These are phyloP conservation scores for Ips nitidus DNA, from an alignment of 1,140 invertebrate species.

Conservation along the genomic window DNA sequence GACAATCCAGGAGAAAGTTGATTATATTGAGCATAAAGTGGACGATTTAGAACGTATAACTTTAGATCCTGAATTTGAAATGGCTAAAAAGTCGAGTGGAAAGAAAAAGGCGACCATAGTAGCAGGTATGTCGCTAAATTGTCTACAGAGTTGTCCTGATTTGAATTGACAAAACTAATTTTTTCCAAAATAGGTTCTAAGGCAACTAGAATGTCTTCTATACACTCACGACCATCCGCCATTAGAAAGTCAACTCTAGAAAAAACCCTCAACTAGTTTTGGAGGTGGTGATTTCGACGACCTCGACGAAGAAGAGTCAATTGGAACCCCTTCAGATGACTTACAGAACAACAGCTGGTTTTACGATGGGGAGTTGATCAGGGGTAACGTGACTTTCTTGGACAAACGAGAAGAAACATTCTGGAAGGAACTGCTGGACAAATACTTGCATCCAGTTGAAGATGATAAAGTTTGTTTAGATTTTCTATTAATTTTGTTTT, in stretches of 20 bases:
- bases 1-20: slow-evolving; percentile 17
- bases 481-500: too few species aligned
- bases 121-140: too few species aligned
- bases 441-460: slow-evolving; percentile 72
- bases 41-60: slow-evolving; percentile 22
- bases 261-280: slow-evolving; percentile 1
- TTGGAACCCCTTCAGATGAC: slow-evolving; percentile 38
- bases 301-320: slow-evolving; percentile 21
- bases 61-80: slow-evolving; percentile 24
- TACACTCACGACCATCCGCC: slow-evolving; percentile 1
- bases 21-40: slow-evolving; percentile 21
- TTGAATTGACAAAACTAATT: too few species aligned
- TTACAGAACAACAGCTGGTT: slow-evolving; percentile 60
- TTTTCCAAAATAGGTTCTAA: neutral
- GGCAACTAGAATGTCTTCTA: neutral
- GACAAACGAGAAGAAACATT: slow-evolving; percentile 66
- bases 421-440: slow-evolving; percentile 72
- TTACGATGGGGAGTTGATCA: slow-evolving; percentile 64
- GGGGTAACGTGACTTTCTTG: slow-evolving; percentile 64
- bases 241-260: slow-evolving; percentile 18
- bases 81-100: slow-evolving; percentile 9
- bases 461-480: slow-evolving; percentile 51
- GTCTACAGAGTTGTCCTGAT: too few species aligned
- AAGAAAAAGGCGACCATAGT: slow-evolving; percentile 29
- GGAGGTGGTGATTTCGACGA: slow-evolving; percentile 13